Conservation (phyloP, 2,113 vertebrate genomes). For the Strigops habroptila region DNA sequence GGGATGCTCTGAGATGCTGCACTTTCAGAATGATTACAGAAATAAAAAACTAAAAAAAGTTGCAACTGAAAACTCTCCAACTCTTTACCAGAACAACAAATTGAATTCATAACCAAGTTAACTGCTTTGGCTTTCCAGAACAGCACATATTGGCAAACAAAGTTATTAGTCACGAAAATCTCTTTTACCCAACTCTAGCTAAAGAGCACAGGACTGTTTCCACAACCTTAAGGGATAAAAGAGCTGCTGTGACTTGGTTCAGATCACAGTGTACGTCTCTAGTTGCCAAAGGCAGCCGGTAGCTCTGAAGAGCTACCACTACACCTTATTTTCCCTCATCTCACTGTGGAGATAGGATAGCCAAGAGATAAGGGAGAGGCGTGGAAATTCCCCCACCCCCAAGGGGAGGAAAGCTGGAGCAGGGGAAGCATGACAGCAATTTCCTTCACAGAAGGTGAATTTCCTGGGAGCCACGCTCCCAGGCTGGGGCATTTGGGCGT, state of each 20-base stretch:
- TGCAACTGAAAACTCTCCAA: constrained; percentile 9
- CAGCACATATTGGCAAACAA: background rate
- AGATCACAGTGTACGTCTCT: background rate
- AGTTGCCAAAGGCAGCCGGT: background rate
- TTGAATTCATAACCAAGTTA: constrained; percentile 1
- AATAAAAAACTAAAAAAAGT: background rate
- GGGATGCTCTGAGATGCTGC: rapidly evolving
- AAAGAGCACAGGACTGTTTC: background rate
- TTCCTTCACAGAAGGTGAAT: background rate
- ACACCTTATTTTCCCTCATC: background rate
- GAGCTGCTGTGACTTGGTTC: background rate
- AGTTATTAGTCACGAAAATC: background rate
- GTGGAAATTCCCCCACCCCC: background rate
- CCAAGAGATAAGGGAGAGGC: background rate
- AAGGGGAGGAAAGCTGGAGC: background rate
- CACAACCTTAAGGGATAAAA: background rate
- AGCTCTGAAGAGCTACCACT: background rate
- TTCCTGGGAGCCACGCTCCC: background rate
- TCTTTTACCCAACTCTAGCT: background rate
- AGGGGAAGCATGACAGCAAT: background rate
- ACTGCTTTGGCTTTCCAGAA: constrained; percentile 18
- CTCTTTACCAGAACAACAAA: constrained; percentile 31
- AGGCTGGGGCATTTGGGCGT: background rate
- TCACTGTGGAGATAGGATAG: background rate
- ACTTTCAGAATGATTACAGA: background rate